These are phyloP conservation scores for Nyctereutes procyonoides DNA, from an alignment of 2,113 vertebrate species.

Conservation along the genomic window DNA sequence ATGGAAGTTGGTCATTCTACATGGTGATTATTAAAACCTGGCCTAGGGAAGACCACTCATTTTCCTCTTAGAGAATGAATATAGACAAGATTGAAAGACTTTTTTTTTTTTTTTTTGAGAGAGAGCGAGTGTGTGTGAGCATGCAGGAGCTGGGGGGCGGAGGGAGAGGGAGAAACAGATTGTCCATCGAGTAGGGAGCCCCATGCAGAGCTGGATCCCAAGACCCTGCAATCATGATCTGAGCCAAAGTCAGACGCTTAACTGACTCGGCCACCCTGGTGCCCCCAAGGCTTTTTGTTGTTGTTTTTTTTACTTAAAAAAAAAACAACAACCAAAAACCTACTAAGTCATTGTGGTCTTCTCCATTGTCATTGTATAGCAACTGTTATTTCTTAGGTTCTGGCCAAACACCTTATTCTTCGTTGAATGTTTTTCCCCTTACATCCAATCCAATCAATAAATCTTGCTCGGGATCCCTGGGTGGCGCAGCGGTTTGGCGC, in stretches of 20 bases:
- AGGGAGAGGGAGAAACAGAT: neutral
- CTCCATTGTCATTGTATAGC: neutral
- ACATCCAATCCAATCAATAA: neutral
- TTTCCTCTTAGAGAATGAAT: neutral
- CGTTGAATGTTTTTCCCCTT: neutral
- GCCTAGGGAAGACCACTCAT: neutral
- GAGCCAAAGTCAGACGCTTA: neutral
- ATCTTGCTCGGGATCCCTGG: too few relatives aligned
- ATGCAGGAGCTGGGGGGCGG: neutral
- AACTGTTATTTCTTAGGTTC: neutral
- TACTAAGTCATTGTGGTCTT: neutral
- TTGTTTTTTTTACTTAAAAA: neutral
- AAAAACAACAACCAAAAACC: neutral
- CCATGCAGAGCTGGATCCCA: neutral
- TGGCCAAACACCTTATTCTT: neutral
- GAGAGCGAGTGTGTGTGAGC: neutral
- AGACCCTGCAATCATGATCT: neutral
- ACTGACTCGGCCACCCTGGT: neutral
- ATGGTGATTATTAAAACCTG: neutral
- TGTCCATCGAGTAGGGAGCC: neutral
- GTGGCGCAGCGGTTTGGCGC: too few relatives aligned
- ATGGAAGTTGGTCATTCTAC: neutral
- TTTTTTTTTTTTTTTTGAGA: neutral
- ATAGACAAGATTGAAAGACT: neutral
- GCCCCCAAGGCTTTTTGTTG: neutral